Conservation (phyloP, 2,797 vertebrate species). For the Amblyopsis hoosieri region DNA sequence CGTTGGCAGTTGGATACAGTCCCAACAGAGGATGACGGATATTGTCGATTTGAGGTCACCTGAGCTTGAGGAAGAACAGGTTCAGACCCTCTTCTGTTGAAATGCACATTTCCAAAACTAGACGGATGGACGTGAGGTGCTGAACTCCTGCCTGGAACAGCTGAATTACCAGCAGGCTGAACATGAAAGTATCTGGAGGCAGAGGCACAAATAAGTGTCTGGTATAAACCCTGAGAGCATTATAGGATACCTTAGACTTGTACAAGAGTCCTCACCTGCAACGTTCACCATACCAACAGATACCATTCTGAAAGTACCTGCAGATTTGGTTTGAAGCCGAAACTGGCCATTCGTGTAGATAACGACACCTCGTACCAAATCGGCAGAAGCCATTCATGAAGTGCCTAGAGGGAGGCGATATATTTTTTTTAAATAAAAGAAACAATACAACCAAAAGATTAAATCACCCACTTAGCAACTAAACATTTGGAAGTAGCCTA, state of each 20-base stretch:
- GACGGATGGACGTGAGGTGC: conserved; percentile 53
- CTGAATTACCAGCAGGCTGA: conserved; percentile 27
- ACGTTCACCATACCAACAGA: conserved; percentile 81
- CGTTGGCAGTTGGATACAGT: conserved; percentile 1
- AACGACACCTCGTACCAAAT: conserved; percentile 75
- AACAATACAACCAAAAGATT: neutral
- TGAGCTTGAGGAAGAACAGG: conserved; percentile 47
- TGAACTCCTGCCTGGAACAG: conserved; percentile 38
- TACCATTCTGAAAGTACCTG: conserved; percentile 84
- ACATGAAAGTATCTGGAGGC: conserved; percentile 79
- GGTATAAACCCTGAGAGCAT: too few species aligned
- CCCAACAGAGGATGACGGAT: conserved; percentile 10
- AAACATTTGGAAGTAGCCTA: too few species aligned
- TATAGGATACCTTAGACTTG: too few species aligned
- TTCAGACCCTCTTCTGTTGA: conserved; percentile 61
- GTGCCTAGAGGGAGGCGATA: conserved; percentile 61
- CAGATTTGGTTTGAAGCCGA: conserved; percentile 71
- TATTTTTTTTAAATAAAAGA: neutral
- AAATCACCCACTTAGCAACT: too few species aligned
- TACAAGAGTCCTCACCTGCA: conserved; percentile 77
- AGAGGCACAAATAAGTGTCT: neutral
- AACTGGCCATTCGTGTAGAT: conserved; percentile 70
- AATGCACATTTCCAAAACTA: conserved; percentile 5
- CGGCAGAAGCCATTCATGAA: conserved; percentile 77
- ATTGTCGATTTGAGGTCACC: conserved; percentile 19